Evolutionary conservation across 2,113 vertebrate species (phyloP).

Genomic region (Anas platyrhynchos): DNA sequence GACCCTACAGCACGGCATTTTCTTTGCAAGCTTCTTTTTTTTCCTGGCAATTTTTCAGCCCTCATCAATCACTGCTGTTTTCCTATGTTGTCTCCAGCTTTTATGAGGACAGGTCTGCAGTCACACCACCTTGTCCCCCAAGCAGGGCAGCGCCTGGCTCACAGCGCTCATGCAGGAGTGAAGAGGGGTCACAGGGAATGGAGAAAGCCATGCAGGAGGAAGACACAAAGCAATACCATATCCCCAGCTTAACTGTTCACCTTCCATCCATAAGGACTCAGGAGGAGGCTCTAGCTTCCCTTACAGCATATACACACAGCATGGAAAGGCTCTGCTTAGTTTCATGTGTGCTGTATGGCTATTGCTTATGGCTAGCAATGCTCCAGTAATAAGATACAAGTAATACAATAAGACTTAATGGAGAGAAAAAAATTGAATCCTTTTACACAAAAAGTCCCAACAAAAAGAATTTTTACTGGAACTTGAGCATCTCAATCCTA

Average conservation of each 20-base stretch:
- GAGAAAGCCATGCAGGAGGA: neutral
- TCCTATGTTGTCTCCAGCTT: neutral
- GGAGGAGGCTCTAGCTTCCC: neutral
- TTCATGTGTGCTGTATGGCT: no score
- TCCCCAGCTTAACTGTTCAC: neutral
- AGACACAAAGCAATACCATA: neutral
- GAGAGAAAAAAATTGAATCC: neutral
- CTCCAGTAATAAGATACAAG: no score
- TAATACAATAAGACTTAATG: neutral
- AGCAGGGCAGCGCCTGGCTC: neutral
- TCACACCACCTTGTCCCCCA: neutral
- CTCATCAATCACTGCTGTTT: slow-evolving; percentile 26
- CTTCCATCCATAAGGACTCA: neutral
- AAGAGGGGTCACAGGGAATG: neutral
- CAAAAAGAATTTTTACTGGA: neutral
- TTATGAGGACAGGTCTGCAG: neutral
- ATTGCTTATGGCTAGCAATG: neutral
- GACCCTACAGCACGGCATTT: neutral
- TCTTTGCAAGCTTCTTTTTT: slow-evolving; percentile 19
- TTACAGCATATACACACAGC: fast-evolving
- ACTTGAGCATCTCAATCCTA: neutral
- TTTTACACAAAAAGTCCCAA: neutral
- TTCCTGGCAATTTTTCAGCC: slow-evolving; percentile 26
- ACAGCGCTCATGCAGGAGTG: fast-evolving
- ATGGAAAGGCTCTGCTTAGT: neutral